A percentile compares a stretch with the other conserved stretches of the same genome.
phyloP scores from a whole-genome alignment of 2,888 invertebrate genomes.

The Andricus curvator region DNA sequence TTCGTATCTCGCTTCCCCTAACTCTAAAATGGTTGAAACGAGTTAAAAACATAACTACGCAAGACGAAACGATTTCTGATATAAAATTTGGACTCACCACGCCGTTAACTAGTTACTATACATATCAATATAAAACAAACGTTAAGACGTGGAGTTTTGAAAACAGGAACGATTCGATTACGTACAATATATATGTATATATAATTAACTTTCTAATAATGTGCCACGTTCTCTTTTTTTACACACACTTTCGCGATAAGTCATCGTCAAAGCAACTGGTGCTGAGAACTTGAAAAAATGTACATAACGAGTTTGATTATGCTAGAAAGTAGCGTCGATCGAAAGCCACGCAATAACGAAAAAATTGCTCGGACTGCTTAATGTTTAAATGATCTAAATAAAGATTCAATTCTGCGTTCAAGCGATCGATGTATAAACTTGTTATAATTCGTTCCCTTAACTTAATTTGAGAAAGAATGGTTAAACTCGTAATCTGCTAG shows the following conservation, averaged over 20 bases:
- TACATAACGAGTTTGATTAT: slow-evolving; percentile 20
- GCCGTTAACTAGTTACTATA: slow-evolving; percentile 56
- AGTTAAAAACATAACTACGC: slow-evolving; percentile 62
- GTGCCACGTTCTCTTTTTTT: slow-evolving; percentile 44
- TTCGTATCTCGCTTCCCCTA: slow-evolving; percentile 48
- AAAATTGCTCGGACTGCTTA: neutral
- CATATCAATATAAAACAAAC: slow-evolving; percentile 59
- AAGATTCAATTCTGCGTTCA: neutral
- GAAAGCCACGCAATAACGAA: slow-evolving; percentile 15
- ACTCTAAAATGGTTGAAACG: slow-evolving; percentile 61
- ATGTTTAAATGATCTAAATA: neutral
- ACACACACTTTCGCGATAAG: slow-evolving; percentile 26
- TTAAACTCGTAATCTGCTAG: neutral
- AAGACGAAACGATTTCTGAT: slow-evolving; percentile 58
- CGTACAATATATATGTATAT: slow-evolving; percentile 19
- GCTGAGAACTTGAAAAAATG: slow-evolving; percentile 44
- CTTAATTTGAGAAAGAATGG: neutral
- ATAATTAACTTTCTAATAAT: slow-evolving; percentile 35
- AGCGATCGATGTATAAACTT: slow-evolving; percentile 14
- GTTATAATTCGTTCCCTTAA: slow-evolving; percentile 5
- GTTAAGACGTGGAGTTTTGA: slow-evolving; percentile 51
- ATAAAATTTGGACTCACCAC: slow-evolving; percentile 61
- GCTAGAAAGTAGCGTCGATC: slow-evolving; percentile 51
- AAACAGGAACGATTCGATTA: slow-evolving; percentile 52
- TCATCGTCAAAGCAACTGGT: slow-evolving; percentile 31